Evolutionary conservation across 2,113 vertebrate genomes (phyloP).

Genomic region (Pterocles burchelli): DNA sequence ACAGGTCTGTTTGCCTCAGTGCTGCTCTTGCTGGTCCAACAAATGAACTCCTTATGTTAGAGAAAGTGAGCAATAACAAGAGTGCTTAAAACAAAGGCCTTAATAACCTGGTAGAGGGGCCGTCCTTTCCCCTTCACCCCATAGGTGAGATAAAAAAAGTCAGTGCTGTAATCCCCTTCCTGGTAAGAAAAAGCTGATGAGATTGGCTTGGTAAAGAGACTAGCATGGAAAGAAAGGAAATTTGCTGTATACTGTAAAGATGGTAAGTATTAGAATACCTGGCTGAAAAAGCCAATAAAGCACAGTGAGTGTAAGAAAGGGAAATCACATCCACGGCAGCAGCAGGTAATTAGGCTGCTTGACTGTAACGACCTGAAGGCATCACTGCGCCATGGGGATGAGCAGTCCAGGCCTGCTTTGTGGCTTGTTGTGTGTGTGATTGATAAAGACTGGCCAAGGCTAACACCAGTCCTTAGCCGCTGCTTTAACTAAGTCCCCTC

Average conservation of each 20-base stretch:
- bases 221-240: background rate
- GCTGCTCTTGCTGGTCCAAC: background rate
- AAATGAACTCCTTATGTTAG: background rate
- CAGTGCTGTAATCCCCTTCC: background rate
- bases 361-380: background rate
- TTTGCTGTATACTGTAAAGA: background rate
- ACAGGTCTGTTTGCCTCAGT: background rate
- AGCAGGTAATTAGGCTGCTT: background rate
- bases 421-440: rapidly evolving
- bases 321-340: background rate
- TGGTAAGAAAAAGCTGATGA: background rate
- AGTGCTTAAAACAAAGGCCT: background rate
- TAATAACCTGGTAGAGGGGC: background rate
- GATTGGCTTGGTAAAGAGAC: background rate
- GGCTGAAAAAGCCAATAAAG: background rate
- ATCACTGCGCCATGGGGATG: background rate
- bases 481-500: background rate
- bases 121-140: background rate
- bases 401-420: background rate
- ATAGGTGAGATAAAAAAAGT: background rate
- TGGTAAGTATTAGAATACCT: background rate
- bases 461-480: background rate
- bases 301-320: background rate
- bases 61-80: background rate
- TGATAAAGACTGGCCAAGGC: background rate